A percentile compares a stretch with the other conserved stretches of the same genome.
Conservation (phyloP, 2,797 vertebrate species). For the Siniperca obscura region DNA sequence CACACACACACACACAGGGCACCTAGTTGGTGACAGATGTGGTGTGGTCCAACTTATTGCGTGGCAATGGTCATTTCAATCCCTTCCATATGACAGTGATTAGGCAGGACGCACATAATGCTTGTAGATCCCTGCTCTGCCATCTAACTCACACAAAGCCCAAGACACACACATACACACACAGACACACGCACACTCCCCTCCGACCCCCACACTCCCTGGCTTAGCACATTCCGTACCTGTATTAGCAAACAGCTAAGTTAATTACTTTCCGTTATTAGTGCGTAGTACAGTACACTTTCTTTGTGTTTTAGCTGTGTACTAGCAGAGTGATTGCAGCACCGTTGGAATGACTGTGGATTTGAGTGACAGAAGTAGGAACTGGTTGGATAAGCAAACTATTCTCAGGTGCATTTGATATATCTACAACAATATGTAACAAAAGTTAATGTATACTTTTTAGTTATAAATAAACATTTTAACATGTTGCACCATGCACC, state of each 20-base stretch:
- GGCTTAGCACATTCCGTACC: constrained; percentile 94
- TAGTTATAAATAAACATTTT: neutral
- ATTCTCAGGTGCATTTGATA: neutral
- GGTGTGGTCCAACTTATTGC: constrained; percentile 72
- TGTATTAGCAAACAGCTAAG: constrained; percentile 88
- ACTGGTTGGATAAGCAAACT: constrained; percentile 1
- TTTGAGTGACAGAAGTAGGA: constrained; percentile 4
- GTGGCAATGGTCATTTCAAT: constrained; percentile 88
- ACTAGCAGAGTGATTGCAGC: constrained; percentile 41
- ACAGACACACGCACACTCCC: constrained; percentile 15
- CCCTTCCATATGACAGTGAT: constrained; percentile 97
- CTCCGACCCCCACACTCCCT: constrained; percentile 60
- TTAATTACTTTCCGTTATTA: constrained; percentile 83
- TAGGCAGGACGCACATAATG: constrained; percentile 89
- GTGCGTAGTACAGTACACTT: constrained; percentile 32
- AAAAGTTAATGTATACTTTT: neutral
- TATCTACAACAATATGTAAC: neutral
- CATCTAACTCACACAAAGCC: constrained; percentile 78
- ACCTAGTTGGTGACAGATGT: constrained; percentile 65
- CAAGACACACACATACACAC: constrained; percentile 32
- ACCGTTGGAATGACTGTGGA: constrained; percentile 6
- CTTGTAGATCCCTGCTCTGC: constrained; percentile 89
- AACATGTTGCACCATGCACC: neutral
- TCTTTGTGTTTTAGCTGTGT: constrained; percentile 46
- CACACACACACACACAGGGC: constrained; percentile 10